Base-by-base conservation (phyloP, 2,797 vertebrate genomes). In the Myripristis jacobus region DNA sequence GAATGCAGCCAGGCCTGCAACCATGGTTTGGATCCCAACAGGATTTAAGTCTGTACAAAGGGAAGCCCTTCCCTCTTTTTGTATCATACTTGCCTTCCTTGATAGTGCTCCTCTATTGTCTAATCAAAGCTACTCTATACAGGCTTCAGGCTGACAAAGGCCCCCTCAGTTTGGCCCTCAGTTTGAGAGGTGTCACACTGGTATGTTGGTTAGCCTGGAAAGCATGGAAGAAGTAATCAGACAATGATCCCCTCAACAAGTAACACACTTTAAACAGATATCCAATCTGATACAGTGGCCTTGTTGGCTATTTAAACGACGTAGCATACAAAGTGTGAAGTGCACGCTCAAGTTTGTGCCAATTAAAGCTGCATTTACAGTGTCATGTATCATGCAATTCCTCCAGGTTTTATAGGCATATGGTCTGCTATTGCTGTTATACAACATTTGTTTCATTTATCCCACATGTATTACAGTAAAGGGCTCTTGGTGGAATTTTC, bases 41-140 rank as follows among this genome's bases (percentile, higher is more conserved):
- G 50, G 50, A 85, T 75, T 81, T 80, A 74, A 82, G 70, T 87
- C 66, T 87, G 82, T 87, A 85, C 72, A 83, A 88, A 89, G 75
- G 85, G 85, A 83, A 84, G 79, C 75, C 75, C 70, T 66, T 81
- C 83, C 83, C 74, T 87, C 59, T 31, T 21, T 19, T 58, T 63
- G 15, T 47, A 66, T 70, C 56, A 31, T 22, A 43, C 46, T 3
- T 13, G n/a, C 47, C 55, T 84, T 79, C 66, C 65, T 76, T 76
- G 63, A 79, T 50, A 73, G 44, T 21, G 7, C 22, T 4, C 53
- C 41, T 43, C 57, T 63, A 21, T 67, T 76, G 77, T 77, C 50
- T 63, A 10, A 73, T 85, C 59, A 65, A 44, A 79, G 46, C 53
- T 19, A 21, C 18, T 13, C 34, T 18, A 21, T 38, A 66, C 51